These are phyloP conservation scores for Naso thynnoides DNA, from an alignment of 2,797 vertebrate species.

Conservation along the genomic window DNA sequence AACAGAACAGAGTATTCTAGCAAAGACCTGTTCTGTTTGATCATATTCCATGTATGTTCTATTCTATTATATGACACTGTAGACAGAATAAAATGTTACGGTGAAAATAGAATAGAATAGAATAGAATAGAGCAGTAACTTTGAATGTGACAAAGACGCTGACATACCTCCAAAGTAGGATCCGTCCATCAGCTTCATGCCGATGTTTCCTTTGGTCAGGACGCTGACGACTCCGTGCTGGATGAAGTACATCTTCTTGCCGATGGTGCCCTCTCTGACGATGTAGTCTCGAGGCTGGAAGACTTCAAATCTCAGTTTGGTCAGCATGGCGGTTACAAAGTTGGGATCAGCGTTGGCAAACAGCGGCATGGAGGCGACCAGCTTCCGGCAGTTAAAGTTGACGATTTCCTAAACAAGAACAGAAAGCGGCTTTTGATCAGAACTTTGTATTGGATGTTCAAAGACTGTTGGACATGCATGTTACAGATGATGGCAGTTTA, in stretches of 20 bases:
- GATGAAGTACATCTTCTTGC: conserved; percentile 98
- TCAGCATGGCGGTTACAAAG: conserved; percentile 95
- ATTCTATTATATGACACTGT: background rate
- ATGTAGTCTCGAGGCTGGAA: conserved; percentile 94
- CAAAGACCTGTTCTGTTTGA: too few relatives aligned
- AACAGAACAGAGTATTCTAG: background rate
- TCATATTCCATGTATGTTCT: too few relatives aligned
- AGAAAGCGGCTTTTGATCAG: background rate
- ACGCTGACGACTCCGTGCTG: conserved; percentile 93
- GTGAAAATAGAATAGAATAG: background rate
- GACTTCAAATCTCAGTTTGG: conserved; percentile 95
- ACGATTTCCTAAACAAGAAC: conserved; percentile 88
- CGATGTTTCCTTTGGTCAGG: conserved; percentile 92
- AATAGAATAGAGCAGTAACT: background rate
- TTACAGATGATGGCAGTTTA: background rate
- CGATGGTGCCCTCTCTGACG: conserved; percentile 93
- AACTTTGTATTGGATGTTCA: background rate
- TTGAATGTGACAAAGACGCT: background rate
- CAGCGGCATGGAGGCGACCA: conserved; percentile 95
- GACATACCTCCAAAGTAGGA: conserved; percentile 93
- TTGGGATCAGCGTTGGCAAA: conserved; percentile 95
- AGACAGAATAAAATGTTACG: background rate
- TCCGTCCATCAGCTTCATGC: conserved; percentile 93
- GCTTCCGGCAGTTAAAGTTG: conserved; percentile 96
- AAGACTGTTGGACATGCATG: too few relatives aligned